Base-by-base conservation (phyloP, 2,113 vertebrate genomes). In the Mesoclemmys tuberculata region DNA sequence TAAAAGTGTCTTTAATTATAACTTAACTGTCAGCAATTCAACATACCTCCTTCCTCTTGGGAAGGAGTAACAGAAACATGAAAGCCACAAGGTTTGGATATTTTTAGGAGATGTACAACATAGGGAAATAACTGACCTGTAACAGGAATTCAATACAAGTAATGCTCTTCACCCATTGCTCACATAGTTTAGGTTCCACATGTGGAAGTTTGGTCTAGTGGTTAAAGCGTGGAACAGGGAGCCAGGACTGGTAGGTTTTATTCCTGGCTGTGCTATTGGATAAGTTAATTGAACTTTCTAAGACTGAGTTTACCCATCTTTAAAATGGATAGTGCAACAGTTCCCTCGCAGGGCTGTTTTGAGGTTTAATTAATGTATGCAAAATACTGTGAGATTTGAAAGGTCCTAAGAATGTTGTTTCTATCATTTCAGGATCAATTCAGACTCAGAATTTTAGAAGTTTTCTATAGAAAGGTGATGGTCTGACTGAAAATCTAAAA, bases 1-100 rank as follows among this genome's bases (percentile, higher is more conserved):
- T 91, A 97, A 96, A 96, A 96, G 92, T 90, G 83, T 79, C 84
- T 95, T 93, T n/a, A 91, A 91, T 93, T 91, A 85, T 93, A 84
- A 55, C 54, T 91, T 92, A 89, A 64, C 92, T 90, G 93, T 93
- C 93, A 98, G 84, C 90, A 97, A 90, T 10, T 88, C 21, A 35
- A 80, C 87, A 85, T 95, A 80, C 64, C 94, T 96, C 82, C 93
- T 95, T 87, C 88, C 82, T 80, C 94, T 87, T 78, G 91, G 91
- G 94, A 97, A 93, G 52, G 41, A 84, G 19, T 84, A 92, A 83
- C 10, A 1, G 93, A 97, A 90, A 87, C 89, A 86, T 87, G 88
- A 55, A 96, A 91, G 86, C 74, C 94, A 68, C 89, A 91, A 96
- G 74, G 58, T 4, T 10, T 46, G 68, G 35, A 56, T 97, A 95